Conservation (phyloP, 2,113 vertebrate species). For the Calidris pygmaea region DNA sequence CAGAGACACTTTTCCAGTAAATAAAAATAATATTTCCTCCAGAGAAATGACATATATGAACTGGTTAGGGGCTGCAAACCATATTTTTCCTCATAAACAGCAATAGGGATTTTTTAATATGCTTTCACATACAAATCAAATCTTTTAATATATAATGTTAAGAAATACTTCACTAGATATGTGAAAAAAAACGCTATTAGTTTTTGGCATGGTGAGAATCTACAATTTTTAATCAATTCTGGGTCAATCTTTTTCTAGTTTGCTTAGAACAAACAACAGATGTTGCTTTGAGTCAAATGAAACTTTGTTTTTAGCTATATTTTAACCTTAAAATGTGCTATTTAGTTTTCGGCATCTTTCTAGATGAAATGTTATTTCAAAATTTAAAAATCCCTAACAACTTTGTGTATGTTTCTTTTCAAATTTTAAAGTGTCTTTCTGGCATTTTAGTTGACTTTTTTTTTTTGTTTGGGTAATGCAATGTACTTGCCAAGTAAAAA, state of each 20-base stretch:
- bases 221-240: conserved; percentile 35
- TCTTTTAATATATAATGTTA: neutral
- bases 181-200: neutral
- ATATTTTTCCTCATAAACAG: neutral
- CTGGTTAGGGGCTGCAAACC: neutral
- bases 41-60: neutral
- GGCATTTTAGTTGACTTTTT: neutral
- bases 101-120: neutral
- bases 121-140: neutral
- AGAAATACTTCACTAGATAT: neutral
- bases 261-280: conserved; percentile 46
- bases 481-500: neutral
- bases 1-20: neutral
- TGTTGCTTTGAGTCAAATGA: conserved; percentile 14
- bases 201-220: neutral
- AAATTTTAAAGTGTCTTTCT: neutral
- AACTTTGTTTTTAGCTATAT: conserved; percentile 11
- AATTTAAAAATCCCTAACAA: neutral
- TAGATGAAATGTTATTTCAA: neutral
- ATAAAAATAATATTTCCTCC: neutral
- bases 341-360: neutral
- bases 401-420: neutral
- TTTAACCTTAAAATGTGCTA: neutral
- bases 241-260: conserved; percentile 11
- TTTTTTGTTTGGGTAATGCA: neutral